Conservation (phyloP, 2,888 invertebrate species). For the Callinectes sapidus region DNA sequence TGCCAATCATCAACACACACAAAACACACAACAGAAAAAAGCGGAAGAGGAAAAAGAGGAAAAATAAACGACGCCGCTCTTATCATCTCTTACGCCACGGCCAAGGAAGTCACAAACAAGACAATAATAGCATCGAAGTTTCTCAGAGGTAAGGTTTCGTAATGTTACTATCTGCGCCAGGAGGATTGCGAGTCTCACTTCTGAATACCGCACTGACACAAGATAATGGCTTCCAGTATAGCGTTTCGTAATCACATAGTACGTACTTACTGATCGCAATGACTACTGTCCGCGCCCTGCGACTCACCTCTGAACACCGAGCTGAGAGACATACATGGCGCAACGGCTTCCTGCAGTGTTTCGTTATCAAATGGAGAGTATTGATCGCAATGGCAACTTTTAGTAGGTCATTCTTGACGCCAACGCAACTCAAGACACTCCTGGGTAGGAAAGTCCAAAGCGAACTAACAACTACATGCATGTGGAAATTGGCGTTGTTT, state of each 20-base stretch:
- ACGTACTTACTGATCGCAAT: too few relatives aligned
- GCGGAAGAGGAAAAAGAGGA: background rate
- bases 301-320: too few relatives aligned
- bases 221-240: too few relatives aligned
- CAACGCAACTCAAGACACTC: background rate
- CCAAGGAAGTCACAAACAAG: conserved; percentile 4
- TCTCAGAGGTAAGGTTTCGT: too few relatives aligned
- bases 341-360: background rate
- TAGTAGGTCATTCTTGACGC: background rate
- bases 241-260: too few relatives aligned
- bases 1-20: too few relatives aligned
- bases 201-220: too few relatives aligned
- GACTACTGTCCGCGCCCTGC: too few relatives aligned
- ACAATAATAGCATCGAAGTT: background rate
- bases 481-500: background rate
- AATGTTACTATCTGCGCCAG: background rate
- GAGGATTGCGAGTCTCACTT: background rate
- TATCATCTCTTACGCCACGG: background rate
- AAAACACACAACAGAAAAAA: too few relatives aligned
- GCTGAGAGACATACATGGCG: background rate
- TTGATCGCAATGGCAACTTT: background rate
- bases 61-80: background rate
- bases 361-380: background rate
- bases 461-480: too few relatives aligned
- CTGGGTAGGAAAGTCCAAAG: background rate